A percentile compares a stretch with the other conserved stretches of the same genome.
phyloP scores from a whole-genome alignment of 1,140 invertebrate species.

The Dendrolimus kikuchii region DNA sequence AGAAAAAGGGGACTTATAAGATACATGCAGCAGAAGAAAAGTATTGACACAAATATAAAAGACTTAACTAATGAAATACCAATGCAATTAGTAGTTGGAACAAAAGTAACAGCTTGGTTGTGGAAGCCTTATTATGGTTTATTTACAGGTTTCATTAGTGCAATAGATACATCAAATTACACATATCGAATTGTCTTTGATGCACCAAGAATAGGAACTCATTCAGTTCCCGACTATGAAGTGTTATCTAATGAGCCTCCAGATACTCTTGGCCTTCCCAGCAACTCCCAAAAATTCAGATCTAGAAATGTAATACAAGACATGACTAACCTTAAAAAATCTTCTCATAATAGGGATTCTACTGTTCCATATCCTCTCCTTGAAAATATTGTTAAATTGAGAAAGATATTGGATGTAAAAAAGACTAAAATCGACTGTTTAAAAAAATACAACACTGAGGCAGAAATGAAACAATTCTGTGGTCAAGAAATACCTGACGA shows the following conservation, averaged over 20 bases:
- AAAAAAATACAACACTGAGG: conserved; percentile 92
- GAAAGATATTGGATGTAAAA: conserved; percentile 90
- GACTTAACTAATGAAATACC: conserved; percentile 97
- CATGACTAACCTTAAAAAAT: conserved; percentile 50
- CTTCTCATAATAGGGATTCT: conserved; percentile 73
- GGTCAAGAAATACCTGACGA: conserved; percentile 84
- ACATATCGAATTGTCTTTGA: conserved; percentile 99
- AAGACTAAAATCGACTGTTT: conserved; percentile 85
- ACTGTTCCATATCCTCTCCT: conserved; percentile 90
- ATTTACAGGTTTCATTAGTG: conserved; percentile 96
- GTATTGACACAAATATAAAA: conserved; percentile 85
- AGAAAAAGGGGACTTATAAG: conserved; percentile 94
- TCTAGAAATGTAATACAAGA: conserved; percentile 76
- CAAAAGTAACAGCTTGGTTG: conserved; percentile 94
- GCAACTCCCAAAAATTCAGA: conserved; percentile 85
- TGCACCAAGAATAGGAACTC: conserved; percentile 91
- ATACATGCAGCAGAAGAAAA: conserved; percentile 94
- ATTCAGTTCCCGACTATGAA: conserved; percentile 98
- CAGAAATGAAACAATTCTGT: conserved; percentile 89
- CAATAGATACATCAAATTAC: conserved; percentile 96
- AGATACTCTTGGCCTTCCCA: conserved; percentile 91
- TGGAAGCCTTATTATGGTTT: conserved; percentile 96
- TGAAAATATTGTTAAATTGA: conserved; percentile 89
- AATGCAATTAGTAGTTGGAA: conserved; percentile 95
- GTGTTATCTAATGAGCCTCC: conserved; percentile 93